Conservation (phyloP, 2,888 invertebrate species). For the Caenorhabditis sp. region DNA sequence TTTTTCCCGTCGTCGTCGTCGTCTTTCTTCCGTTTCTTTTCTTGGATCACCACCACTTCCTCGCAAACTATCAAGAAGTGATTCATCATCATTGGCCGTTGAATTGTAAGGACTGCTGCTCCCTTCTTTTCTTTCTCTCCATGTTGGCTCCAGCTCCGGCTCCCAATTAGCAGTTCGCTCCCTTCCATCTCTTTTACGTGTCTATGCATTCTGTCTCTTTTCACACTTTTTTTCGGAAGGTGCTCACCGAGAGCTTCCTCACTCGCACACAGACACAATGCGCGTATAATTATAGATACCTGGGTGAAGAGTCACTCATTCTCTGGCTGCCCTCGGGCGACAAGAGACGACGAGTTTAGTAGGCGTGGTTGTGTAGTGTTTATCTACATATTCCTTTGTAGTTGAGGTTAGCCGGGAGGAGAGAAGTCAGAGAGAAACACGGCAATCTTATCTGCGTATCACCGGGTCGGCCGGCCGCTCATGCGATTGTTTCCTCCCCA, state of each 20-base stretch:
- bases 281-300: conserved; percentile 29
- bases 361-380: conserved; percentile 1
- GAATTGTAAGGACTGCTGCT: conserved; percentile 12
- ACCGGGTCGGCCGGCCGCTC: not conserved
- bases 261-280: conserved; percentile 10
- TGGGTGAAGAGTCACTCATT: conserved; percentile 15
- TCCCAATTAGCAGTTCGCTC: conserved; percentile 36
- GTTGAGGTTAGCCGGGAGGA: conserved; percentile 14
- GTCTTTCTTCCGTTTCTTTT: conserved; percentile 15
- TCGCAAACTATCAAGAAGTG: conserved; percentile 4
- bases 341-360: conserved; percentile 1
- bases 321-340: conserved; percentile 4
- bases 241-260: conserved; percentile 7
- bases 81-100: conserved; percentile 10
- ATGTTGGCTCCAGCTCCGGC: not conserved
- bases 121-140: no score
- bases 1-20: conserved; percentile 12
- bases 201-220: conserved; percentile 34
- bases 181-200: conserved; percentile 25
- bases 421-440: conserved; percentile 11
- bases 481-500: conserved; percentile 27
- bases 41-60: conserved; percentile 22
- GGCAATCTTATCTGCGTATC: conserved; percentile 47
- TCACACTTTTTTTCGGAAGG: conserved; percentile 35
- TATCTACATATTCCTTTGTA: conserved; percentile 28